phyloP scores from a whole-genome alignment of 2,888 invertebrate species.

The Venustoraphidia nigricollis region DNA sequence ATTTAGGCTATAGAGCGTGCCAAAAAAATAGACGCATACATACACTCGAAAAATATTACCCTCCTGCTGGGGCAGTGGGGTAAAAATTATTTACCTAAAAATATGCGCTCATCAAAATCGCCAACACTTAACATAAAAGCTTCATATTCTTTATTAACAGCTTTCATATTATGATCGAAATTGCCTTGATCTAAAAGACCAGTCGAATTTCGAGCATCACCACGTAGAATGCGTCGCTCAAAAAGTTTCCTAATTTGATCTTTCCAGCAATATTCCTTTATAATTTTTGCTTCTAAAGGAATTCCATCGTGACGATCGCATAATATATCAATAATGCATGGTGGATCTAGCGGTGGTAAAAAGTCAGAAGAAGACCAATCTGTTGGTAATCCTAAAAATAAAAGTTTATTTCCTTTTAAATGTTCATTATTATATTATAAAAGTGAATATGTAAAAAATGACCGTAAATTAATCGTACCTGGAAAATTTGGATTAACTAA shows the following conservation, averaged over 20 bases:
- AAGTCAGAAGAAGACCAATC: conserved; percentile 44
- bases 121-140: conserved; percentile 80
- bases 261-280: conserved; percentile 78
- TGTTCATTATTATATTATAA: conserved; percentile 4
- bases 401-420: background rate
- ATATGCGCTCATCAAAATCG: conserved; percentile 93
- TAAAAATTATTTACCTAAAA: conserved; percentile 49
- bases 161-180: conserved; percentile 76
- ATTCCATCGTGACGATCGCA: conserved; percentile 72
- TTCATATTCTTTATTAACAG: conserved; percentile 77
- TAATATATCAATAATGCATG: conserved; percentile 69
- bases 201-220: conserved; percentile 49
- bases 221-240: conserved; percentile 57
- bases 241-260: conserved; percentile 62
- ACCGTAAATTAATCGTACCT: conserved; percentile 34
- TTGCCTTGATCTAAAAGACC: conserved; percentile 62
- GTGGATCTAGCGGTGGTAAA: conserved; percentile 44
- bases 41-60: too few relatives aligned
- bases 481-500: conserved; percentile 71
- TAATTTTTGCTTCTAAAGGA: conserved; percentile 75
- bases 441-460: background rate
- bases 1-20: too few relatives aligned
- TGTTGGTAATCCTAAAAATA: conserved; percentile 46
- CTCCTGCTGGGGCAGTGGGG: too few relatives aligned
- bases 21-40: too few relatives aligned